These are phyloP conservation scores for Alca torda DNA, from an alignment of 2,797 vertebrate species.

Conservation along the genomic window DNA sequence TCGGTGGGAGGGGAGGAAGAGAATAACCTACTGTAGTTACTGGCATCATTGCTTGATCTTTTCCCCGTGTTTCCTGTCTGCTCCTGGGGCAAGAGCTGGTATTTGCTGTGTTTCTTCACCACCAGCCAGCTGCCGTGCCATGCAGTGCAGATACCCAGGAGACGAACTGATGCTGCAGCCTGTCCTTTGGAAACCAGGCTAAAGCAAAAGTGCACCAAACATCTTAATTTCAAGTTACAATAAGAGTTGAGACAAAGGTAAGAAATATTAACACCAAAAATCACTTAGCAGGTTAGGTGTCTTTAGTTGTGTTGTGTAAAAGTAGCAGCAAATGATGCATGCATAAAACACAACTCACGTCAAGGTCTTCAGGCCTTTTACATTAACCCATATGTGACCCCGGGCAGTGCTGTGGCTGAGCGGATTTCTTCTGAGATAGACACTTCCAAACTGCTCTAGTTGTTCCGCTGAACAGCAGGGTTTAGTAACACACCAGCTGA, in stretches of 20 bases:
- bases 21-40: neutral
- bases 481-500: neutral
- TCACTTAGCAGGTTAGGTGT: neutral
- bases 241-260: neutral
- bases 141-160: neutral
- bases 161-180: neutral
- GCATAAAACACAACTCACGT: rapidly evolving
- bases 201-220: neutral
- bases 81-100: neutral
- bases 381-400: neutral
- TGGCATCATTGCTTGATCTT: neutral
- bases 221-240: neutral
- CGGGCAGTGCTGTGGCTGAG: neutral
- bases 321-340: neutral
- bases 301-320: neutral
- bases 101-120: neutral
- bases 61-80: neutral
- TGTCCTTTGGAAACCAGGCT: neutral
- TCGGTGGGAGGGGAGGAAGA: neutral
- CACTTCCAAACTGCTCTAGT: neutral
- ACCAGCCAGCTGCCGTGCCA: rapidly evolving
- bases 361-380: neutral
- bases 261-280: neutral
- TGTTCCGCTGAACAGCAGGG: neutral
- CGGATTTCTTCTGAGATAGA: neutral